Evolutionary conservation across 2,888 invertebrate genomes (phyloP), one percentile per base, ranked within the genome.

Genomic region (Spilarctia lutea): DNA sequence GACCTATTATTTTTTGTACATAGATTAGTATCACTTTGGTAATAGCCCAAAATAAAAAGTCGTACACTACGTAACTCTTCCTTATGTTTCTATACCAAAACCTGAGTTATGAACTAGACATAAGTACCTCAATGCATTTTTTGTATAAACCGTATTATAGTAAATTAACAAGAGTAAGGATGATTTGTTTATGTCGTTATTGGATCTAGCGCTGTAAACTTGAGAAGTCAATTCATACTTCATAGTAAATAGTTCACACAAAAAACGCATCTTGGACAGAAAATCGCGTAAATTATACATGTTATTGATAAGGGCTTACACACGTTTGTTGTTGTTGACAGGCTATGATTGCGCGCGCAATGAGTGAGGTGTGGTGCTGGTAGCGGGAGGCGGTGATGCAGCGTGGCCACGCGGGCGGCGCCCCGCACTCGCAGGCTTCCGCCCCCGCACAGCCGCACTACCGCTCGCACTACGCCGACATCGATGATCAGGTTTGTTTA

Each of bases 341-440:
- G 91, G 89, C 80, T 89, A 90, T 86, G 81, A 82, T 83, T 79
- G 80, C 82, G 82, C 87, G 87, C 86, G 88, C 91, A 88, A 92
- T 92, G 94, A 92, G 91, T 92, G 92, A 91, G 76, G 89, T 87
- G 91, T 92, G 94, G 91, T 94, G 45, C 13, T 69, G 68, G 63
- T 71, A 94, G 94, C 91, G 92, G 92, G 90, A 86, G 93, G 94
- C 92, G 94, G 96, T 94, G 93, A 95, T 95, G 95, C 95, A 95
- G 94, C 95, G 96, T 88, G 93, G 91, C 75, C 91, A 91, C 88
- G 94, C 91, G 92, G 94, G 95, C 93, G 95, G 94, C 91, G 93
- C 92, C 89, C 92, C 93, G 92, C 94, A 91, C 91, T 92, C 93
- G 93, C 94, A 92, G 88, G 90, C 90, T 87, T 89, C 91, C 89